phyloP scores from a whole-genome alignment of 2,888 invertebrate genomes.

The Scaptomyza cyrtandrae region DNA sequence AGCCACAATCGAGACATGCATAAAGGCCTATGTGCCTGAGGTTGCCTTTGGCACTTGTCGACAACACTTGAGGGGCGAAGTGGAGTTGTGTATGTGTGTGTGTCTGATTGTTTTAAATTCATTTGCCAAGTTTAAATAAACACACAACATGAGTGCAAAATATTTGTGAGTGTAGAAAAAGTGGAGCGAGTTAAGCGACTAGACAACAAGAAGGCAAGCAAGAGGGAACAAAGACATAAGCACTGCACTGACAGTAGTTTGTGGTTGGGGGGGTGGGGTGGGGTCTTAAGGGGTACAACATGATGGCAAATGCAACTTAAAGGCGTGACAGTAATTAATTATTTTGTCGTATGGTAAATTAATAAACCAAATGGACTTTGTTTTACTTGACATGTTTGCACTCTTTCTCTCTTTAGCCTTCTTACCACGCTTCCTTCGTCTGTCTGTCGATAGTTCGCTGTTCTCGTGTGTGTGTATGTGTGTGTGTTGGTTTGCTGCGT shows the following conservation, averaged over 20 bases:
- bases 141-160: conserved; percentile 51
- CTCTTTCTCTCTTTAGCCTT: conserved; percentile 51
- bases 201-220: conserved; percentile 45
- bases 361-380: conserved; percentile 81
- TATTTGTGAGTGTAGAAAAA: conserved; percentile 66
- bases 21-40: conserved; percentile 54
- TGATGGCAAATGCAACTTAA: conserved; percentile 75
- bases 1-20: conserved; percentile 24
- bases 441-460: conserved; percentile 17
- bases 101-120: conserved; percentile 83
- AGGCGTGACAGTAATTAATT: conserved; percentile 85
- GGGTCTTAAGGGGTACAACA: conserved; percentile 28
- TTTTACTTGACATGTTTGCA: conserved; percentile 80
- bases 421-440: conserved; percentile 29
- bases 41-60: conserved; percentile 66
- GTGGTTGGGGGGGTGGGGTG: not conserved
- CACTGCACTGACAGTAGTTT: not conserved
- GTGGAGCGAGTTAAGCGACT: conserved; percentile 74
- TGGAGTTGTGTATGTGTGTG: conserved; percentile 40
- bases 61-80: conserved; percentile 28
- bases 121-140: conserved; percentile 80
- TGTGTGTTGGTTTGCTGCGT: conserved; percentile 14
- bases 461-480: conserved; percentile 5
- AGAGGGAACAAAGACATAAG: conserved; percentile 24
- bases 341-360: conserved; percentile 82